phyloP scores from a whole-genome alignment of 2,888 invertebrate genomes.

The Pharmacophagus antenor region DNA sequence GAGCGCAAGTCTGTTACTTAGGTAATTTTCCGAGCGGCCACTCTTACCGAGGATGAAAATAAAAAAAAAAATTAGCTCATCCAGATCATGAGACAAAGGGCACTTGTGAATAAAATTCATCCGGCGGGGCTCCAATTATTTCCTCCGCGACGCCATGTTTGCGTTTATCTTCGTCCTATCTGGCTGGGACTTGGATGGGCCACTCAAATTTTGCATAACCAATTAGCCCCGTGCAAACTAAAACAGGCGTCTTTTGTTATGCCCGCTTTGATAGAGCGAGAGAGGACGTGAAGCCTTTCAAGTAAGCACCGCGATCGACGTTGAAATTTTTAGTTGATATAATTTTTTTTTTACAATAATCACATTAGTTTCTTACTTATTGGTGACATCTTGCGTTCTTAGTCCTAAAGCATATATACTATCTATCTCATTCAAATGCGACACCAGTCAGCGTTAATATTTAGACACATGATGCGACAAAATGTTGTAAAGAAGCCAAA shows the following conservation, averaged over 20 bases:
- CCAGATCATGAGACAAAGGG: slow-evolving; percentile 39
- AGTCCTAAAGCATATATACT: too few relatives aligned
- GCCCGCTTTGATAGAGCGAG: slow-evolving; percentile 18
- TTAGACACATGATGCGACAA: too few relatives aligned
- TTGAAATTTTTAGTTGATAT: neutral
- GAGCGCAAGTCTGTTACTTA: slow-evolving; percentile 8
- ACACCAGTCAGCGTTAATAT: too few relatives aligned
- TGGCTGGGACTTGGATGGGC: slow-evolving; percentile 69
- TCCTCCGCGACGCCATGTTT: slow-evolving; percentile 53
- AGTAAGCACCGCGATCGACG: slow-evolving; percentile 1
- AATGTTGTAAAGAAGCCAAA: too few relatives aligned
- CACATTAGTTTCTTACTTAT: neutral
- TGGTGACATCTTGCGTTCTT: too few relatives aligned
- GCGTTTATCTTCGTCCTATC: slow-evolving; percentile 60
- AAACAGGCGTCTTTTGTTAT: slow-evolving; percentile 54
- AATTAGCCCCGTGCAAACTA: slow-evolving; percentile 73
- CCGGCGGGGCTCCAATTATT: slow-evolving; percentile 59
- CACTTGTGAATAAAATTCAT: slow-evolving; percentile 41
- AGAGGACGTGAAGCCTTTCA: slow-evolving; percentile 4
- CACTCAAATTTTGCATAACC: slow-evolving; percentile 77
- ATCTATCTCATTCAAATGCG: too few relatives aligned
- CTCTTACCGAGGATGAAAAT: slow-evolving; percentile 19
- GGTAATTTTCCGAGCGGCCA: slow-evolving; percentile 20
- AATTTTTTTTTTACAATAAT: neutral
- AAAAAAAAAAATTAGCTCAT: slow-evolving; percentile 28